phyloP scores from a whole-genome alignment of 1,140 invertebrate genomes.

The Teleogryllus occipitalis region DNA sequence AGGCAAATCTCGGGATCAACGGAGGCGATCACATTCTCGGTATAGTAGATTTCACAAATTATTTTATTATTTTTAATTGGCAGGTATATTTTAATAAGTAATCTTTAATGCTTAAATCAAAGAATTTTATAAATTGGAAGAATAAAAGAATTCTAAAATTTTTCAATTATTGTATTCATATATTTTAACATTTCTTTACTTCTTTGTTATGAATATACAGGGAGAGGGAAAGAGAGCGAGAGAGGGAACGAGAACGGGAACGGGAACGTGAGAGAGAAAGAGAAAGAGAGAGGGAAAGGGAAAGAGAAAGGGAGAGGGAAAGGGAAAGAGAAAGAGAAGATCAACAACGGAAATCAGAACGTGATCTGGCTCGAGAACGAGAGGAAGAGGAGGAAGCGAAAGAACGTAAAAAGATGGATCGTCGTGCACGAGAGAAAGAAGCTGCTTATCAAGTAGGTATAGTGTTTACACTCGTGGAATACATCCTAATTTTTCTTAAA shows the following conservation, averaged over 20 bases:
- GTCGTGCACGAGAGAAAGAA: conserved; percentile 87
- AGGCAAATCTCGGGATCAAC: conserved; percentile 13
- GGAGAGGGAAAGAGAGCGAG: conserved; percentile 12
- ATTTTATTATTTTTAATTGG: too few species aligned
- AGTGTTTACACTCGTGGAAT: too few species aligned
- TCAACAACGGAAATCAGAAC: conserved; percentile 41
- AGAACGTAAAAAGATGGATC: conserved; percentile 82
- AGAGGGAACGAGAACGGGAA: conserved; percentile 1
- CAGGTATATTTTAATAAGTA: too few species aligned
- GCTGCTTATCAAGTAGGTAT: conserved; percentile 78
- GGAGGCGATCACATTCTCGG: conserved; percentile 19
- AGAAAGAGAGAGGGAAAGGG: conserved; percentile 32
- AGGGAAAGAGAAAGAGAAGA: conserved; percentile 29
- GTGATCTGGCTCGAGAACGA: conserved; percentile 61
- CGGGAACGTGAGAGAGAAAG: conserved; percentile 34
- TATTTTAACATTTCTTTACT: too few species aligned
- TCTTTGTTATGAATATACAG: not conserved
- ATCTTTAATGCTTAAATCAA: too few species aligned
- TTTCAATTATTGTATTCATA: too few species aligned
- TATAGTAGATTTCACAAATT: not conserved
- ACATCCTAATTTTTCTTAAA: too few species aligned
- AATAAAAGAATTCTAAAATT: too few species aligned
- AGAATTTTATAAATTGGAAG: too few species aligned
- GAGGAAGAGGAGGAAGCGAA: conserved; percentile 86
- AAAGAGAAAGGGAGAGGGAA: conserved; percentile 35